Conservation (phyloP, 1,140 invertebrate species). For the Drosophila dunni region DNA sequence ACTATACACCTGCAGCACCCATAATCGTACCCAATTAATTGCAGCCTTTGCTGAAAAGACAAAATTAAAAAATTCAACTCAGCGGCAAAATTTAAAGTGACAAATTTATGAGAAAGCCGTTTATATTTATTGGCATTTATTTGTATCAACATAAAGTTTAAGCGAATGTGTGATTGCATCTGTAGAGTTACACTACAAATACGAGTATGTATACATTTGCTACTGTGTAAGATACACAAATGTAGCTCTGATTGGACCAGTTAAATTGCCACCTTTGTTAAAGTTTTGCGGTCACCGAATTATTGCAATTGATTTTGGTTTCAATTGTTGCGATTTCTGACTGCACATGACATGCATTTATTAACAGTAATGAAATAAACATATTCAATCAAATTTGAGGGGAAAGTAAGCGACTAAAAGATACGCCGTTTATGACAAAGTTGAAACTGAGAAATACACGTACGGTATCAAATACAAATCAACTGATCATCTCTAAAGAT, state of each 20-base stretch:
- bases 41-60: conserved; percentile 52
- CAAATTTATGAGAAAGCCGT: conserved; percentile 61
- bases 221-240: neutral
- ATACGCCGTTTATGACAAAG: neutral
- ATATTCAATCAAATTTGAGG: neutral
- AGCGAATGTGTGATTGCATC: conserved; percentile 9
- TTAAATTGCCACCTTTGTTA: conserved; percentile 64
- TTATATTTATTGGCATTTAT: conserved; percentile 67
- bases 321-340: conserved; percentile 11
- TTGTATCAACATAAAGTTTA: conserved; percentile 12
- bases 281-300: conserved; percentile 43
- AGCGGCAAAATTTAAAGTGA: conserved; percentile 58
- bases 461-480: too few species aligned
- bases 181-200: neutral
- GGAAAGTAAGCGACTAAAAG: neutral
- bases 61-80: conserved; percentile 34
- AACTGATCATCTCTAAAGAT: too few species aligned
- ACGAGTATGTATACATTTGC: conserved; percentile 1
- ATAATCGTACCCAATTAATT: conserved; percentile 69
- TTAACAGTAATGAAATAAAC: conserved; percentile 29
- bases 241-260: conserved; percentile 10
- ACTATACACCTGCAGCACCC: neutral
- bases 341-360: conserved; percentile 60
- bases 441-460: too few species aligned
- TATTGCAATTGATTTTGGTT: conserved; percentile 2